These are phyloP conservation scores for Diogma glabrata DNA, from an alignment of 2,888 invertebrate species.

Conservation along the genomic window DNA sequence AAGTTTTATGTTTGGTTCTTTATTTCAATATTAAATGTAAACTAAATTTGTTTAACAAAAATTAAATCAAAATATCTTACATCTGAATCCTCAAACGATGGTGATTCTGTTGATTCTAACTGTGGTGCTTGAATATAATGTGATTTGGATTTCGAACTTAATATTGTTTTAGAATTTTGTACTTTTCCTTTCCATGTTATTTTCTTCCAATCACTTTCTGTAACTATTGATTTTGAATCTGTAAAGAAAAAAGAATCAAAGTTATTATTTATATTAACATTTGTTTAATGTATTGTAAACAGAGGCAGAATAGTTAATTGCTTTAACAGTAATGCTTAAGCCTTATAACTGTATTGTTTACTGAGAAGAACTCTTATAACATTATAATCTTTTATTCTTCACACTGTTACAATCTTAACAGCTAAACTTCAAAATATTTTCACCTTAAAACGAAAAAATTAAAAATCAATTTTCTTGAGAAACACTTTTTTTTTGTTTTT, in stretches of 20 bases:
- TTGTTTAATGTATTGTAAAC: too few relatives aligned
- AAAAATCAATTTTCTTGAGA: too few relatives aligned
- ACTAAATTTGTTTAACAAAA: background rate
- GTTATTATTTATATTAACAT: constrained; percentile 9
- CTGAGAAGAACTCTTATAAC: too few relatives aligned
- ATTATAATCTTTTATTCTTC: too few relatives aligned
- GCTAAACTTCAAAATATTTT: too few relatives aligned
- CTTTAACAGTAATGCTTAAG: too few relatives aligned
- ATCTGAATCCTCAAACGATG: constrained; percentile 37
- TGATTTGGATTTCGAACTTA: constrained; percentile 5
- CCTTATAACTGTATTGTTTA: too few relatives aligned
- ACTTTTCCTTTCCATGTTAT: constrained; percentile 19
- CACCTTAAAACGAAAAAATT: too few relatives aligned
- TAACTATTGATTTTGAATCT: constrained; percentile 39
- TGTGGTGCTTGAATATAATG: constrained; percentile 1
- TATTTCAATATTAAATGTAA: background rate
- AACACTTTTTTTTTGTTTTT: too few relatives aligned
- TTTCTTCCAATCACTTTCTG: constrained; percentile 38
- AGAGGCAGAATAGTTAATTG: too few relatives aligned
- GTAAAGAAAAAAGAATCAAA: constrained; percentile 21
- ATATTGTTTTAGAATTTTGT: constrained; percentile 8
- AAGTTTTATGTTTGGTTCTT: too few relatives aligned
- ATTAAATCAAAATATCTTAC: constrained; percentile 24
- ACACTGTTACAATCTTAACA: too few relatives aligned
- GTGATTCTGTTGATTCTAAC: constrained; percentile 36